Evolutionary conservation across 2,888 invertebrate species (phyloP).

Genomic region (Xylota sylvarum): DNA sequence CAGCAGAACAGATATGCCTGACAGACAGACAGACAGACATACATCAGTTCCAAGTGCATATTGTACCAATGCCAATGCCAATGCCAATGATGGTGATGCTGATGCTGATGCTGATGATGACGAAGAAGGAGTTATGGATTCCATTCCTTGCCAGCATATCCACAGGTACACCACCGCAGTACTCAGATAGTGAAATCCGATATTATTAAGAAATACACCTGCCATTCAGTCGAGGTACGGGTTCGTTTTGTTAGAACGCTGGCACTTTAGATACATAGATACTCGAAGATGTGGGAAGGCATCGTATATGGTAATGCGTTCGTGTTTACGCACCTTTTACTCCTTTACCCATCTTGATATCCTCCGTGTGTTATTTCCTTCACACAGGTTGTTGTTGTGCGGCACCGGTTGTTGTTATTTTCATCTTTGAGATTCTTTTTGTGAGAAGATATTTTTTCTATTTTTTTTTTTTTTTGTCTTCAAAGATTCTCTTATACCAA

Average conservation of each 20-base stretch:
- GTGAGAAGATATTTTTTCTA: constrained; percentile 26
- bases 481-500: constrained; percentile 14
- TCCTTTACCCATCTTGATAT: constrained; percentile 55
- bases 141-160: constrained; percentile 40
- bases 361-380: constrained; percentile 21
- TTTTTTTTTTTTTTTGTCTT: too few species aligned
- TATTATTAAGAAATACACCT: constrained; percentile 75
- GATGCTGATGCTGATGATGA: constrained; percentile 47
- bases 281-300: constrained; percentile 67
- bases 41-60: constrained; percentile 69
- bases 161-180: constrained; percentile 23
- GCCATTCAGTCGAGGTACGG: constrained; percentile 58
- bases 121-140: constrained; percentile 63
- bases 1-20: constrained; percentile 14
- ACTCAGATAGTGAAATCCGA: constrained; percentile 67
- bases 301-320: constrained; percentile 69
- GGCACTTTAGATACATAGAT: constrained; percentile 37
- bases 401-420: background rate
- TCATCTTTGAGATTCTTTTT: constrained; percentile 26
- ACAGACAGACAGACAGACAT: constrained; percentile 51
- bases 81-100: constrained; percentile 44
- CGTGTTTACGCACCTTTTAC: constrained; percentile 76
- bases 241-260: constrained; percentile 33
- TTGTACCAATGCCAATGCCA: constrained; percentile 53
- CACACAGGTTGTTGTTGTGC: constrained; percentile 51